Evolutionary conservation across 2,797 vertebrate species (phyloP), one percentile per base, ranked within the genome.

Genomic region (Danio tinwini): DNA sequence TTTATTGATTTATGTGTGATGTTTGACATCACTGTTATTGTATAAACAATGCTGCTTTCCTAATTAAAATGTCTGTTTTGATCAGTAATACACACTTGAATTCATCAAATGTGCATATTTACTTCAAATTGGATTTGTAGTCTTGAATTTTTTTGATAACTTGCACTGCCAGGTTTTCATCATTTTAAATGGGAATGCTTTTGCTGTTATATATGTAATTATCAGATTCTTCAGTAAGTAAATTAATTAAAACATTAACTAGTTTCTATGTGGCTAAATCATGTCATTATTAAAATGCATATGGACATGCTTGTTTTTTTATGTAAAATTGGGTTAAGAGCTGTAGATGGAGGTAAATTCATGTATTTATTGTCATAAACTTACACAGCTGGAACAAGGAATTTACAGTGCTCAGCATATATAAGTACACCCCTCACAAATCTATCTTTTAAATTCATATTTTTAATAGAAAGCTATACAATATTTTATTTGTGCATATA

Each of bases 1-100:
- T 85, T 74, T 63, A 56, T 84, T 59, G 11, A 3, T 19, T 6
- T 13, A 29, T 59, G 50, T 55, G 55, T 6, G 49, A 44, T 39
- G 29, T 44, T 37, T 68, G 2, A 37, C 19, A 16, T 68, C 37
- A 8, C 1, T 44, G 6, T 70, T 19, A 40, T 12, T 39, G 7
- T 19, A 21, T 42, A 8, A 21, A 44, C 7, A 40, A 12, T 42
- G 61, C n/a, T n/a, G 7, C 6, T 56, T 45, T 6, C 7, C 50
- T 10, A 56, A 72, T 56, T 56, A 44, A 70, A 56, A 21, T 9
- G 0, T 3, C 44, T 71, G 50, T 42, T 42, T 40, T 53, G 29
- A 55, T 50, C 67, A 29, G 47, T 2, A 49, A 53, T 55, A 7
- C 8, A 17, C 45, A 71, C 4, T 71, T 21, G 11, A 44, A 40